Evolutionary conservation across 2,888 invertebrate genomes (phyloP), one percentile per base, ranked within the genome.

Genomic region (Chalcosyrphus nemorum): DNA sequence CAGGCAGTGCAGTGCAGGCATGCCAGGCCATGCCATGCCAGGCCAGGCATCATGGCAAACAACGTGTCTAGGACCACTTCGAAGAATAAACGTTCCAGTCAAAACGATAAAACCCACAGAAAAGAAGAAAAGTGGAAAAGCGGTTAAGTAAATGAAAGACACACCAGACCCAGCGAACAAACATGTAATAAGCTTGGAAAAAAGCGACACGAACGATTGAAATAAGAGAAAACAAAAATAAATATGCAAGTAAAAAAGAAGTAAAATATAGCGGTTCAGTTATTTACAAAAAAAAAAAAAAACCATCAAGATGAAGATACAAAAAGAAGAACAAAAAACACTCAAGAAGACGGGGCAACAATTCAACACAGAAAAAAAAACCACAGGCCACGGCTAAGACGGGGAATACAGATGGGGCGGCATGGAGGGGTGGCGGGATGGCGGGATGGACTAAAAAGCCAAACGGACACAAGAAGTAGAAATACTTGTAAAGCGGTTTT

Each of bases 91-190:
- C 84, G 84, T 80, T 84, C 74, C 70, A 84, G 80, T 70, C 80
- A 75, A 80, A 84, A 80, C 74, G 84, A 80, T 84, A 80, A 80
- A 80, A 84, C 80, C 80, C 68, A 74, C 74, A 75, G 80, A 80
- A 80, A 84, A 80, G 80, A 84, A 80, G 80, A 84, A 84, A 84
- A 80, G 66, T 70, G 76, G 77, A 86, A 86, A 87, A 86, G 86
- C 86, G 87, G 86, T 80, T 86, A 87, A 86, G 86, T 86, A 86
- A 86, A 87, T 86, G 82, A 86, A 87, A 87, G 86, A 86, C 81
- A 86, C 74, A 81, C 75, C 87, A 86, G 86, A 86, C 86, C 87
- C 86, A 81, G 80, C 76, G 85, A 86, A 75, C 86, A 87, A 84
- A 80, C 65, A 75, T 84, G 74, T 70, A 84, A 84, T 80, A 75